Evolutionary conservation across 1,140 invertebrate genomes (phyloP).

Genomic region (Grapholita molesta): DNA sequence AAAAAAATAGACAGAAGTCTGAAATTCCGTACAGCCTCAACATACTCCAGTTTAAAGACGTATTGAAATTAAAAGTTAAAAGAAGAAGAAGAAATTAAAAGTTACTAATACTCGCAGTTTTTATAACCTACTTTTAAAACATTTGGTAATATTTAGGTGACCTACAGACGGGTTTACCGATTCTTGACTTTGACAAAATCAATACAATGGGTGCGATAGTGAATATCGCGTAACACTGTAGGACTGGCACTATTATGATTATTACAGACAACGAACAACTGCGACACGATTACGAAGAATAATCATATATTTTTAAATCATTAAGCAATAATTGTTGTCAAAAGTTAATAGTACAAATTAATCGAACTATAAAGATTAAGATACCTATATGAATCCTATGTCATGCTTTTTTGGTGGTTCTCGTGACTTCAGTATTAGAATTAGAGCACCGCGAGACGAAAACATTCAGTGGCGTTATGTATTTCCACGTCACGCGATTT

Average conservation of each 20-base stretch:
- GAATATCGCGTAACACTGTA: background rate
- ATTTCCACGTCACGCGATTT: constrained; percentile 10
- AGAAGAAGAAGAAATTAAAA: background rate
- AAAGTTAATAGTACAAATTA: too few relatives aligned
- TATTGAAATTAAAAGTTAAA: background rate
- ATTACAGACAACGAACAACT: too few relatives aligned
- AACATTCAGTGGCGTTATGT: background rate
- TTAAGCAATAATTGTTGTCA: too few relatives aligned
- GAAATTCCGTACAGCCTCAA: too few relatives aligned
- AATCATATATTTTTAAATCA: too few relatives aligned
- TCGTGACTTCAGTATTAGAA: constrained; percentile 1
- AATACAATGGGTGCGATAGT: constrained; percentile 1
- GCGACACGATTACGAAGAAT: too few relatives aligned
- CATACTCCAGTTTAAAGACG: background rate
- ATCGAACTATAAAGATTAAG: too few relatives aligned
- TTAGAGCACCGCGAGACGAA: background rate
- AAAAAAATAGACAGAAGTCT: too few relatives aligned
- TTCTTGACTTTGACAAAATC: constrained; percentile 3
- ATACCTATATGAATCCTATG: too few relatives aligned
- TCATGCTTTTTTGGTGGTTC: background rate
- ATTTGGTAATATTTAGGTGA: constrained; percentile 3
- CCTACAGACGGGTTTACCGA: background rate
- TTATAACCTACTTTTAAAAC: background rate
- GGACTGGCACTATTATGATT: background rate
- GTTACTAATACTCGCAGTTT: background rate